A percentile compares a stretch with the other conserved stretches of the same genome.
These are phyloP conservation scores for Orycteropus afer DNA, from an alignment of 2,113 vertebrate species.

Conservation along the genomic window DNA sequence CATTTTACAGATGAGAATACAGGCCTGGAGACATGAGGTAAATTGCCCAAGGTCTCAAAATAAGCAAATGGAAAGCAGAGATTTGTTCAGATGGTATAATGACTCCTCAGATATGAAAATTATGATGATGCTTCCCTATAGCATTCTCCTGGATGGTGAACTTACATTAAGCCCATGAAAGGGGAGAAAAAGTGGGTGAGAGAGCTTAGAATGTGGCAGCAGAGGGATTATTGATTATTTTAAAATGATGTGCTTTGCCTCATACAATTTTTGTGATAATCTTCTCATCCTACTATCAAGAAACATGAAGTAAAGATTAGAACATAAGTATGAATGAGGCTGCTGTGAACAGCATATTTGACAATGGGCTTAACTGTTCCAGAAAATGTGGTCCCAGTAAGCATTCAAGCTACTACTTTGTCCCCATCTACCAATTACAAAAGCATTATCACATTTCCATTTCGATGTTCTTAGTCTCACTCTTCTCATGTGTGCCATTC, in stretches of 20 bases:
- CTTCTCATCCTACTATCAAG: not conserved
- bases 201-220: not conserved
- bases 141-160: not conserved
- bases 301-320: not conserved
- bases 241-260: not conserved
- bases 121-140: not conserved
- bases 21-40: not conserved
- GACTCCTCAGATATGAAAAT: not conserved
- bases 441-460: not conserved
- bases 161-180: not conserved
- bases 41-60: not conserved
- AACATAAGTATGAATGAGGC: not conserved
- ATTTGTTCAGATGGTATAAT: not conserved
- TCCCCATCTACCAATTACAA: not conserved
- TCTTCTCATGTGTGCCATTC: not conserved
- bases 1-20: not conserved
- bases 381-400: not conserved
- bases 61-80: not conserved
- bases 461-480: not conserved
- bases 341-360: not conserved
- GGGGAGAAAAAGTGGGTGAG: too few species aligned
- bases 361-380: not conserved
- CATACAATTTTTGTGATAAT: not conserved
- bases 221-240: not conserved
- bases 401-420: not conserved